These are phyloP conservation scores for Lucilia sericata DNA, from an alignment of 1,140 invertebrate species.

Conservation along the genomic window DNA sequence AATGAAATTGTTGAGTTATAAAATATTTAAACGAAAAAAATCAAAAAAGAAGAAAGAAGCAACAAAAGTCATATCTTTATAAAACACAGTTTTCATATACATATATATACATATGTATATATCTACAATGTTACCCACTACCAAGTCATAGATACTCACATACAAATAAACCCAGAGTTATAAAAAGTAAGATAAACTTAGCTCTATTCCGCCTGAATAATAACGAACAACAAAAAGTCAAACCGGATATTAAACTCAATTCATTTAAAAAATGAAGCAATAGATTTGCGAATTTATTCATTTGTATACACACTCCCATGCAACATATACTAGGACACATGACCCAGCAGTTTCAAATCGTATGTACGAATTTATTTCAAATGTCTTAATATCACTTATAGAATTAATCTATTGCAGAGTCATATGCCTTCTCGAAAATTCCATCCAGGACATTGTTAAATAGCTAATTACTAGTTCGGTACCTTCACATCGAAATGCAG, in stretches of 20 bases:
- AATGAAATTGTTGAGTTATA: conserved; percentile 4
- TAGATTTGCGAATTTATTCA: not conserved
- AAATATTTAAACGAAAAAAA: not conserved
- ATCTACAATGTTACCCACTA: not conserved
- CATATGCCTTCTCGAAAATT: too few relatives aligned
- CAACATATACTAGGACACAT: too few relatives aligned
- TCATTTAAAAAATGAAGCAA: not conserved
- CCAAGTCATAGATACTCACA: not conserved
- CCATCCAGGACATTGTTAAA: too few relatives aligned
- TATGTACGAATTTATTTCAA: too few relatives aligned
- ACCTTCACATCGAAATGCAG: too few relatives aligned
- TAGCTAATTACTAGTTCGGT: too few relatives aligned
- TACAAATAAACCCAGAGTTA: not conserved
- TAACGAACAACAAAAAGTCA: not conserved
- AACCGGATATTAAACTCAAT: conserved; percentile 16
- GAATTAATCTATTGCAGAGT: too few relatives aligned
- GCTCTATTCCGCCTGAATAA: not conserved
- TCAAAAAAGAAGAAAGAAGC: not conserved
- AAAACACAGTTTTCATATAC: not conserved
- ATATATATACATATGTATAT: too few relatives aligned
- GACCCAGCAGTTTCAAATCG: too few relatives aligned
- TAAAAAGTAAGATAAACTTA: not conserved
- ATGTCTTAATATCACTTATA: too few relatives aligned
- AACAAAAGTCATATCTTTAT: conserved; percentile 8
- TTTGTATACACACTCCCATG: too few relatives aligned